Percentiles rank a stretch among this genome's conserved stretches.
These are phyloP conservation scores for Polypterus senegalus DNA, from an alignment of 2,113 vertebrate species.

Conservation along the genomic window DNA sequence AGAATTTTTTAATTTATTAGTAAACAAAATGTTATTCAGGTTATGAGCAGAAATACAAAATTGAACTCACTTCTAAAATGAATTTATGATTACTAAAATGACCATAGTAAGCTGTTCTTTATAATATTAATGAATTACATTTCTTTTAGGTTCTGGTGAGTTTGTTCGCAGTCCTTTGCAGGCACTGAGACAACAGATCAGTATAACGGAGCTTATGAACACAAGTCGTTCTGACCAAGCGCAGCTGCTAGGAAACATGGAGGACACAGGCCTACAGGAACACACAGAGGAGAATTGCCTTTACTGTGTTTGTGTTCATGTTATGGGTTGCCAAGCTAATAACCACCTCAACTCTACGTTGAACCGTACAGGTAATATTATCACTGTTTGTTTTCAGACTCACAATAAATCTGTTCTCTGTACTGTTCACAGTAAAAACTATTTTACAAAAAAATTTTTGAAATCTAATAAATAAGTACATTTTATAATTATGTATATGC, in stretches of 20 bases:
- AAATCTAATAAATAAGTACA: too few species aligned
- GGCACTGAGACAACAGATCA: slow-evolving; percentile 82
- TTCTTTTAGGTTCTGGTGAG: slow-evolving; percentile 40
- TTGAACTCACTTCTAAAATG: too few species aligned
- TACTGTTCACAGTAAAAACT: too few species aligned
- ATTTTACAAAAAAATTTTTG: too few species aligned
- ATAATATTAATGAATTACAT: slow-evolving; percentile 4
- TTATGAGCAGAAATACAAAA: too few species aligned
- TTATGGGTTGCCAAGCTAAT: slow-evolving; percentile 71
- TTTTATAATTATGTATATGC: too few species aligned
- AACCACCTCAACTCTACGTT: slow-evolving; percentile 64
- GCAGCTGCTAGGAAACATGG: slow-evolving; percentile 64
- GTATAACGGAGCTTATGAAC: slow-evolving; percentile 91
- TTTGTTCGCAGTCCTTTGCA: slow-evolving; percentile 60
- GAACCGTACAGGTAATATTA: slow-evolving; percentile 63
- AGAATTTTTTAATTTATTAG: too few species aligned
- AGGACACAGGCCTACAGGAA: slow-evolving; percentile 89
- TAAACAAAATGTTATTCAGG: too few species aligned
- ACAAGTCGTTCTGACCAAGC: slow-evolving; percentile 68
- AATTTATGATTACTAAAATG: too few species aligned
- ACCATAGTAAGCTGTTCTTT: neutral
- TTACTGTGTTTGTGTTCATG: slow-evolving; percentile 79
- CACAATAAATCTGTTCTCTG: too few species aligned
- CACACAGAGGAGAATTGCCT: slow-evolving; percentile 92
- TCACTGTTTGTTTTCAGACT: too few species aligned